phyloP scores from a whole-genome alignment of 2,797 vertebrate species.

The Melanotaenia parkinsoni region DNA sequence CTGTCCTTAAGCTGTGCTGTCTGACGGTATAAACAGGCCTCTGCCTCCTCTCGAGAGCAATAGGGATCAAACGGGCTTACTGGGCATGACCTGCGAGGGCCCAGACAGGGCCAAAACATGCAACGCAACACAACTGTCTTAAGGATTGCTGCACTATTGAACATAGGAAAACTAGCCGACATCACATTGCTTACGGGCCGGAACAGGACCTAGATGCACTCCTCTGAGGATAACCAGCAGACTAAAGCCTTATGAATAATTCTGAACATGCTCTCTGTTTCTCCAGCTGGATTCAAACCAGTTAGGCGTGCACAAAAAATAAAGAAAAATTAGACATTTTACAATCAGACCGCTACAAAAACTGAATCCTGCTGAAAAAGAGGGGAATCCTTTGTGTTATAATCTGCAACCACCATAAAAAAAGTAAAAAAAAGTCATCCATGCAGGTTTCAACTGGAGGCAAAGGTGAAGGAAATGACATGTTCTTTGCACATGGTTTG shows the following conservation, averaged over 20 bases:
- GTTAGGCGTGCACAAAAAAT: slow-evolving; percentile 45
- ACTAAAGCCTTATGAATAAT: slow-evolving; percentile 80
- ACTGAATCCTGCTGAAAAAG: slow-evolving; percentile 5
- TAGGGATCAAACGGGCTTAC: slow-evolving; percentile 84
- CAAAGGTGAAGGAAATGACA: slow-evolving; percentile 66
- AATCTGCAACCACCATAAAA: neutral
- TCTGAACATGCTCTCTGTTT: slow-evolving; percentile 61
- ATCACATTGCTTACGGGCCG: slow-evolving; percentile 67
- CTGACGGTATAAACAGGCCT: slow-evolving; percentile 79
- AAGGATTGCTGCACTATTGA: slow-evolving; percentile 58
- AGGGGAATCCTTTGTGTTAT: neutral
- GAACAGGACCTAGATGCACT: slow-evolving; percentile 75
- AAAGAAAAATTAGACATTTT: slow-evolving; percentile 57
- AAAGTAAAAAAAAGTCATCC: slow-evolving; percentile 8
- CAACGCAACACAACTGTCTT: slow-evolving; percentile 74
- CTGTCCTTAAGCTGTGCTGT: slow-evolving; percentile 71
- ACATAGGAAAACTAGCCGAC: slow-evolving; percentile 53
- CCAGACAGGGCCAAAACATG: slow-evolving; percentile 62
- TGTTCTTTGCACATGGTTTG: slow-evolving; percentile 70
- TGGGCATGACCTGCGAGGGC: slow-evolving; percentile 72
- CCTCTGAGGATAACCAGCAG: slow-evolving; percentile 66
- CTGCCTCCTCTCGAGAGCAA: slow-evolving; percentile 79
- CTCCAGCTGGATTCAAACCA: slow-evolving; percentile 58
- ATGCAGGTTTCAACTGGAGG: slow-evolving; percentile 47
- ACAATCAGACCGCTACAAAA: slow-evolving; percentile 40